phyloP scores from a whole-genome alignment of 2,113 vertebrate species.

The Cepphus grylle region DNA sequence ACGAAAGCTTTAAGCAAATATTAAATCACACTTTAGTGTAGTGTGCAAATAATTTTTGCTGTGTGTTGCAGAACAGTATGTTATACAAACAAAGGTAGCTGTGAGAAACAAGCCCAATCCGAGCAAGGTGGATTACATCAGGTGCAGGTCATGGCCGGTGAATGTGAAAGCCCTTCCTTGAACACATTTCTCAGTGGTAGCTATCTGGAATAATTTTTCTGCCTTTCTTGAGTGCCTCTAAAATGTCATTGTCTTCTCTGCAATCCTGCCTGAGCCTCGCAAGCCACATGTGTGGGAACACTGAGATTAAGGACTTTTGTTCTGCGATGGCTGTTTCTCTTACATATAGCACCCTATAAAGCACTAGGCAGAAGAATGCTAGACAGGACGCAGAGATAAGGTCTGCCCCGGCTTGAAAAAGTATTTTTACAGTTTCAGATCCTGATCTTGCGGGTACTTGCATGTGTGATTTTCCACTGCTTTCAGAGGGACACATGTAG shows the following conservation, averaged over 20 bases:
- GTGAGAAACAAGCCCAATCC: slow-evolving; percentile 16
- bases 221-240: neutral
- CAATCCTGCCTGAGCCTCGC: neutral
- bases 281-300: neutral
- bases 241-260: neutral
- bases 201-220: slow-evolving; percentile 9
- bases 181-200: neutral
- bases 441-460: neutral
- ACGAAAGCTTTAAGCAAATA: slow-evolving; percentile 63
- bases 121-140: slow-evolving; percentile 32
- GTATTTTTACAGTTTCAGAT: neutral
- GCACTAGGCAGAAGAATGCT: neutral
- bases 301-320: neutral
- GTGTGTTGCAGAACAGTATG: slow-evolving; percentile 48
- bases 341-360: neutral
- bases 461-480: neutral
- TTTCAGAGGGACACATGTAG: neutral
- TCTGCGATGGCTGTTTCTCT: neutral
- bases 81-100: slow-evolving; percentile 51
- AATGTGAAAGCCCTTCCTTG: slow-evolving; percentile 18
- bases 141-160: neutral
- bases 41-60: slow-evolving; percentile 57
- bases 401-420: neutral
- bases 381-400: neutral
- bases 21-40: slow-evolving; percentile 14